These are phyloP conservation scores for Aphaenogaster ashmeadi DNA, from an alignment of 1,140 invertebrate species.

Conservation along the genomic window DNA sequence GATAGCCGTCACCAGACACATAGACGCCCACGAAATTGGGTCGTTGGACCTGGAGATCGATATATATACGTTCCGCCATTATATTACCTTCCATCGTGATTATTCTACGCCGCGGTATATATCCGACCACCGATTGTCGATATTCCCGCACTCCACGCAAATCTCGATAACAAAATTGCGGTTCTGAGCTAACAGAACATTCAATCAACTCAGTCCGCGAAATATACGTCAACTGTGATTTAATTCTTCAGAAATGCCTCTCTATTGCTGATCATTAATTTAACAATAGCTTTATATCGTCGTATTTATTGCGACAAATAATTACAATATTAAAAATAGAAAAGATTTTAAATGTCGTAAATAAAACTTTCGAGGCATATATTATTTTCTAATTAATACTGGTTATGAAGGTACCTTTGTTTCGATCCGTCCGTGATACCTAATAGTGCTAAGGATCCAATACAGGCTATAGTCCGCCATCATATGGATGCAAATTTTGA, in stretches of 20 bases:
- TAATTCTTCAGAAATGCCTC: background rate
- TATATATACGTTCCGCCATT: slow-evolving; percentile 52
- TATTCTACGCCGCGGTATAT: slow-evolving; percentile 47
- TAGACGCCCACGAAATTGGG: slow-evolving; percentile 85
- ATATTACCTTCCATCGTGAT: slow-evolving; percentile 50
- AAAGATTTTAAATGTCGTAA: background rate
- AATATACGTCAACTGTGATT: background rate
- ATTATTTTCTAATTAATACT: background rate
- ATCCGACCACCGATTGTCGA: slow-evolving; percentile 3
- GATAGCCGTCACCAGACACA: slow-evolving; percentile 89
- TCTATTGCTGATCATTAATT: background rate
- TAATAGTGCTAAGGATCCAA: slow-evolving; percentile 91
- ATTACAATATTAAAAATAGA: background rate
- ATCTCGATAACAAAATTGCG: slow-evolving; percentile 28
- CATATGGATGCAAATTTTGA: slow-evolving; percentile 91
- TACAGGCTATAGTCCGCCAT: slow-evolving; percentile 92
- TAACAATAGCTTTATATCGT: background rate
- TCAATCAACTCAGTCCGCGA: background rate
- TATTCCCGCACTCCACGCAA: background rate
- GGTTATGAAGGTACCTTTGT: slow-evolving; percentile 83
- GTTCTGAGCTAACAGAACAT: slow-evolving; percentile 28
- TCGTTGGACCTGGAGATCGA: slow-evolving; percentile 81
- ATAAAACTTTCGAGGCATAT: background rate
- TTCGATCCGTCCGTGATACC: slow-evolving; percentile 89
- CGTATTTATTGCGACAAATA: slow-evolving; percentile 3